Conservation (phyloP, 2,797 vertebrate species). For the Apogon talboti region DNA sequence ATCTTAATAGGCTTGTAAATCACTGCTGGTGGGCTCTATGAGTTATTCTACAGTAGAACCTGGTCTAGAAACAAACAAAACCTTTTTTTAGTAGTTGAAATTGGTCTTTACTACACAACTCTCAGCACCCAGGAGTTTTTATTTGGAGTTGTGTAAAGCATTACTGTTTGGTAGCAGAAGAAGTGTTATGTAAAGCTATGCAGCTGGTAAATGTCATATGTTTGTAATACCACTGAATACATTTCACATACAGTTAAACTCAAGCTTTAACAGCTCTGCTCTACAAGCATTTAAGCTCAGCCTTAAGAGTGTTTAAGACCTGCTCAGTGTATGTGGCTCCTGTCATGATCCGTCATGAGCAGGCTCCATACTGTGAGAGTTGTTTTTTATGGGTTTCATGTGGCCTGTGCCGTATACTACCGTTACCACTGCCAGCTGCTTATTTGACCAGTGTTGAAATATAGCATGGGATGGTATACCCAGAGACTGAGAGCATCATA, state of each 20-base stretch:
- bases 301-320: constrained; percentile 40
- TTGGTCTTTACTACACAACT: not conserved
- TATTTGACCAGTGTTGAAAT: constrained; percentile 59
- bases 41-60: constrained; percentile 5
- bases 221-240: not conserved
- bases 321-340: constrained; percentile 28
- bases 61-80: constrained; percentile 9
- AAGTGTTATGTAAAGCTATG: not conserved
- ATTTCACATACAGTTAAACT: not conserved
- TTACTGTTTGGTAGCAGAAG: not conserved
- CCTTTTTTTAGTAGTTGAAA: not conserved
- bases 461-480: constrained; percentile 44
- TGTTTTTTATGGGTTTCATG: constrained; percentile 65
- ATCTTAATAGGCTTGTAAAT: constrained; percentile 71
- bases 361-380: constrained; percentile 28
- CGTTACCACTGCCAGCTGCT: constrained; percentile 66
- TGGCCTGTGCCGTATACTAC: constrained; percentile 44
- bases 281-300: constrained; percentile 13
- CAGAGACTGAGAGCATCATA: constrained; percentile 61
- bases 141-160: not conserved
- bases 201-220: not conserved
- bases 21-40: constrained; percentile 36
- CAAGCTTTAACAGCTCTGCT: not conserved
- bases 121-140: not conserved
- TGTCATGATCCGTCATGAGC: constrained; percentile 32